A percentile compares a stretch with the other conserved stretches of the same genome.
phyloP scores from a whole-genome alignment of 2,888 invertebrate species.

The Leptinotarsa rubiginosa region DNA sequence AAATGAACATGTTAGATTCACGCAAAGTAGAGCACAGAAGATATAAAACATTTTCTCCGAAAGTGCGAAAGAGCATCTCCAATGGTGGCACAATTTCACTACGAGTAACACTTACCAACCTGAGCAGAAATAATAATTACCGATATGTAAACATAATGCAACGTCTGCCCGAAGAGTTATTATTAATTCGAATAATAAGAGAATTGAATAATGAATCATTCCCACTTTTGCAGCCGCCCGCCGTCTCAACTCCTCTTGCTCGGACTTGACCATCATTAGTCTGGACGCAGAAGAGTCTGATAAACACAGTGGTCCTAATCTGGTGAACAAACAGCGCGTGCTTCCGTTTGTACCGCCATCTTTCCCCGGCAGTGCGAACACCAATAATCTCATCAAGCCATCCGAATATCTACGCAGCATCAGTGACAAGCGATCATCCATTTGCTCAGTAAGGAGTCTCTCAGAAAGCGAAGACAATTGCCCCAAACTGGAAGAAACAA shows the following conservation, averaged over 20 bases:
- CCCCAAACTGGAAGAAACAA: constrained; percentile 52
- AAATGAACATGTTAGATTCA: background rate
- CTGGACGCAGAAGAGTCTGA: constrained; percentile 68
- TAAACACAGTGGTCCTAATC: constrained; percentile 68
- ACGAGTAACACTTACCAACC: constrained; percentile 28
- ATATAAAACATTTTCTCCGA: constrained; percentile 19
- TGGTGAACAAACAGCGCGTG: constrained; percentile 87
- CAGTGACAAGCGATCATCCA: constrained; percentile 71
- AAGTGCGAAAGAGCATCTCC: constrained; percentile 18
- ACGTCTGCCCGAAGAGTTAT: constrained; percentile 13
- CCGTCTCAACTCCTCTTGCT: constrained; percentile 65
- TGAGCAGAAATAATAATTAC: constrained; percentile 28
- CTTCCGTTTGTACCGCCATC: constrained; percentile 92
- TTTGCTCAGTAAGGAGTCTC: constrained; percentile 65
- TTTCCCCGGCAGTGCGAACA: constrained; percentile 78
- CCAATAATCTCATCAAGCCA: constrained; percentile 89
- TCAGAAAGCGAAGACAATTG: constrained; percentile 61
- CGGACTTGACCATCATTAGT: constrained; percentile 67
- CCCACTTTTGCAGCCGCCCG: constrained; percentile 58
- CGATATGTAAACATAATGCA: constrained; percentile 23
- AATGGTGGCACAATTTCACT: constrained; percentile 26
- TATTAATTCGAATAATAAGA: constrained; percentile 29
- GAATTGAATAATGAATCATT: constrained; percentile 34
- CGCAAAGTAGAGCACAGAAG: background rate
- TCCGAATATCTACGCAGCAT: constrained; percentile 92